Conservation (phyloP, 2,888 invertebrate species). For the Drosophila aldrichi region DNA sequence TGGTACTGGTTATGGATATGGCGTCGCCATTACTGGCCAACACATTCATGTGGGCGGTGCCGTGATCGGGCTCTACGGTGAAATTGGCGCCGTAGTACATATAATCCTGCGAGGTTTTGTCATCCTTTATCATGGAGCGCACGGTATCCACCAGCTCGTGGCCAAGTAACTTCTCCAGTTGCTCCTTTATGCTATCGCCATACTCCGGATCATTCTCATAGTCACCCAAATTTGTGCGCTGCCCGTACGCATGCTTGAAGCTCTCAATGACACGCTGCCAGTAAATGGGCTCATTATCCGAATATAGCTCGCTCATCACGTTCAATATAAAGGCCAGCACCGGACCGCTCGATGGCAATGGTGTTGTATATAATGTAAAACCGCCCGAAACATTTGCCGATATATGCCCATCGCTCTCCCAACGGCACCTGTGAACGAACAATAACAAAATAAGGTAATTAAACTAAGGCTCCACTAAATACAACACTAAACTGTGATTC, state of each 20-base stretch:
- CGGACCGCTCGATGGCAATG: conserved; percentile 93
- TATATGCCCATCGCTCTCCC: conserved; percentile 88
- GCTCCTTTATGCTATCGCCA: conserved; percentile 58
- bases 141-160: conserved; percentile 87
- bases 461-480: background rate
- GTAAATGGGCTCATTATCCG: conserved; percentile 59
- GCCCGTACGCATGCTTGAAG: conserved; percentile 96
- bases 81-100: conserved; percentile 90
- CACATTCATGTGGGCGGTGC: conserved; percentile 95
- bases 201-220: conserved; percentile 78
- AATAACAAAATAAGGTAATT: background rate
- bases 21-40: conserved; percentile 95
- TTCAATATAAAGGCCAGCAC: conserved; percentile 93
- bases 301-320: conserved; percentile 88
- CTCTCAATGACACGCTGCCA: conserved; percentile 95
- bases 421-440: conserved; percentile 83
- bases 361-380: conserved; percentile 90
- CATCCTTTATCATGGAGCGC: conserved; percentile 86
- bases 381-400: conserved; percentile 87
- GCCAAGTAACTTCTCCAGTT: conserved; percentile 88
- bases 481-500: background rate
- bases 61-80: conserved; percentile 90
- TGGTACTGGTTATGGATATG: conserved; percentile 94
- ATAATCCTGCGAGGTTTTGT: conserved; percentile 88
- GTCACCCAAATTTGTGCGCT: conserved; percentile 94